phyloP scores from a whole-genome alignment of 2,888 invertebrate genomes.

The Sussaba pulchella region DNA sequence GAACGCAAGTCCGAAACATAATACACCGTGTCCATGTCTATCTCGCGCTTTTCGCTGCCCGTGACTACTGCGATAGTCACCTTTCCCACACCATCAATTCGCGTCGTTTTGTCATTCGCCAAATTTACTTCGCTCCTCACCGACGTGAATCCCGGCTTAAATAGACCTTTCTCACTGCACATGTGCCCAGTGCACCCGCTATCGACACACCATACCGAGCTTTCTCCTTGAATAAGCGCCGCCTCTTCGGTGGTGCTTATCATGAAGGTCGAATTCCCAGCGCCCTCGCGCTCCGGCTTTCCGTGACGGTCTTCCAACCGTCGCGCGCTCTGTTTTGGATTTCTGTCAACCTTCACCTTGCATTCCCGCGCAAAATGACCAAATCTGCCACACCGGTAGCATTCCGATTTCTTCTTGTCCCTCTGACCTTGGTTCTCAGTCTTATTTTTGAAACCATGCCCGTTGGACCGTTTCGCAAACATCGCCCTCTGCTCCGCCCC shows the following conservation, averaged over 20 bases:
- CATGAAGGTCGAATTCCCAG: background rate
- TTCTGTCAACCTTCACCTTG: background rate
- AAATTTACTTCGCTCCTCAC: slow-evolving; percentile 12
- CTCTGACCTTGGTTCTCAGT: slow-evolving; percentile 11
- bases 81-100: slow-evolving; percentile 15
- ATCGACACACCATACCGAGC: slow-evolving; percentile 32
- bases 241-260: slow-evolving; percentile 1
- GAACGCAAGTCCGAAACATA: too few relatives aligned
- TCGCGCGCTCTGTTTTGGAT: slow-evolving; percentile 22
- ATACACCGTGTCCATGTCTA: slow-evolving; percentile 23
- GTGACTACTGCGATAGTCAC: slow-evolving; percentile 1
- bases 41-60: background rate
- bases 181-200: slow-evolving; percentile 45
- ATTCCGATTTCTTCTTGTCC: slow-evolving; percentile 4
- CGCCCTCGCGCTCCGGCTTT: background rate
- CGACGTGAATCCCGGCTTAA: slow-evolving; percentile 12
- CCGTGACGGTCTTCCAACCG: background rate
- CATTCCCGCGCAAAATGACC: too few relatives aligned
- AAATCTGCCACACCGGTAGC: slow-evolving; percentile 8
- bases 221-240: background rate
- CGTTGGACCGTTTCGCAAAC: slow-evolving; percentile 4
- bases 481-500: slow-evolving; percentile 20
- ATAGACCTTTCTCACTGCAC: slow-evolving; percentile 28
- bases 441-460: background rate
- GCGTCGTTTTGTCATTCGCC: slow-evolving; percentile 29